Base-by-base conservation (phyloP, 2,113 vertebrate species). In the Phocoena sinus region DNA sequence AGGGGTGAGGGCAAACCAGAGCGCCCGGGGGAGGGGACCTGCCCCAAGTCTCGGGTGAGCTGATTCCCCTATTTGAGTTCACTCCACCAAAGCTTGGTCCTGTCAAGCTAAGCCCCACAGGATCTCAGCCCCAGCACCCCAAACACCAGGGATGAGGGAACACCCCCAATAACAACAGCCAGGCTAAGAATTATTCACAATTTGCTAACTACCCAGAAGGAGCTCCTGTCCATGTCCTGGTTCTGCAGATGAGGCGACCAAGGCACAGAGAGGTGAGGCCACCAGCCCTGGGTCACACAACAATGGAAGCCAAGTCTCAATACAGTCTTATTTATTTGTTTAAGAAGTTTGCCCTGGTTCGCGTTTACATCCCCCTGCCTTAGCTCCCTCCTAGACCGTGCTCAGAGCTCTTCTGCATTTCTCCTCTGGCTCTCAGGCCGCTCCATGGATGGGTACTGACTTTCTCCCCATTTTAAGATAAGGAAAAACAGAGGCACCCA, bases 361-460 rank as follows among this genome's bases (percentile, higher is more conserved):
- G 12, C 77, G 6, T 10, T 7, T n/a, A 38, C 15, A 15, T 36
- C 12, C 20, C 2, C 23, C 3, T 21, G 3, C 26, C 3, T 36
- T 36, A 26, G 53, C 21, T n/a, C 13, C 53, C 21, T 58, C 31
- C 83, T 47, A 8, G 4, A 67, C n/a, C n/a, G 23, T 4, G 38
- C 47, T 13, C 33, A 2, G 50, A 18, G 2, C 23, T 6, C 23
- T 25, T 56, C 58, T 0, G 0, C 5, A 0, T 58, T 56, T 67
- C 33, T 47, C n/a, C 15, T 25, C 70, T 25, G 12, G 33, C 28
- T 53, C 33, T 41, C 21, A 5, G 44, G 6, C 67, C 31, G n/a
- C 47, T 47, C 62, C 36, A 41, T 25, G 73, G 13, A 7, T 28
- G 2, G 26, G 8, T 6, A 11, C 47, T 13, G 41, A 33, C 14